Evolutionary conservation across 2,797 vertebrate species (phyloP).

Genomic region (Ataeniobius toweri): DNA sequence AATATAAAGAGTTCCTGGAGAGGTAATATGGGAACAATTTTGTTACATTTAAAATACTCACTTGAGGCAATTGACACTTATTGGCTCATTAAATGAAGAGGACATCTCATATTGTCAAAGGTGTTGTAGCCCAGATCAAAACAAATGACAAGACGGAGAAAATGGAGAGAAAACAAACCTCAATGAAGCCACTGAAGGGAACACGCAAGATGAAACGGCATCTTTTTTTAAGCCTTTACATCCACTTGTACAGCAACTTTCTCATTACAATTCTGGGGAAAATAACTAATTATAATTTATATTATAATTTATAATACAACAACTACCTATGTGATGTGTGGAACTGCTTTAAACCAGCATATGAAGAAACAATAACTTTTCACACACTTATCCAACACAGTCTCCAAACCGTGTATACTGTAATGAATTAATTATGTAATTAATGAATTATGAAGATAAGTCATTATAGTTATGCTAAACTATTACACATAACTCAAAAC

Average conservation of each 20-base stretch:
- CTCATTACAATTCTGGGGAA: constrained; percentile 34
- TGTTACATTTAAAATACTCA: constrained; percentile 59
- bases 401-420: constrained; percentile 48
- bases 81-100: constrained; percentile 56
- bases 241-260: constrained; percentile 11
- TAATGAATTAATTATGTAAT: too few relatives aligned
- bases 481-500: neutral
- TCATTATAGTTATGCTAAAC: neutral
- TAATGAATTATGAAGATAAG: neutral
- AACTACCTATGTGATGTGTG: neutral
- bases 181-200: constrained; percentile 8
- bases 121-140: constrained; percentile 42
- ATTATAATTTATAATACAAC: neutral
- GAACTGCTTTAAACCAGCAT: neutral
- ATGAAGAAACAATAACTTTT: constrained; percentile 16
- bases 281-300: neutral
- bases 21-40: constrained; percentile 57
- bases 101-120: constrained; percentile 41
- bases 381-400: constrained; percentile 32
- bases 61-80: constrained; percentile 59
- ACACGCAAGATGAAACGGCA: neutral
- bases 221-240: neutral
- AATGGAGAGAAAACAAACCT: constrained; percentile 7
- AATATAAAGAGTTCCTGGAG: constrained; percentile 42
- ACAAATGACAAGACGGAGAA: constrained; percentile 20